Percentiles rank a stretch among this genome's conserved stretches.
phyloP scores from a whole-genome alignment of 2,797 vertebrate species.

The Ataeniobius toweri region DNA sequence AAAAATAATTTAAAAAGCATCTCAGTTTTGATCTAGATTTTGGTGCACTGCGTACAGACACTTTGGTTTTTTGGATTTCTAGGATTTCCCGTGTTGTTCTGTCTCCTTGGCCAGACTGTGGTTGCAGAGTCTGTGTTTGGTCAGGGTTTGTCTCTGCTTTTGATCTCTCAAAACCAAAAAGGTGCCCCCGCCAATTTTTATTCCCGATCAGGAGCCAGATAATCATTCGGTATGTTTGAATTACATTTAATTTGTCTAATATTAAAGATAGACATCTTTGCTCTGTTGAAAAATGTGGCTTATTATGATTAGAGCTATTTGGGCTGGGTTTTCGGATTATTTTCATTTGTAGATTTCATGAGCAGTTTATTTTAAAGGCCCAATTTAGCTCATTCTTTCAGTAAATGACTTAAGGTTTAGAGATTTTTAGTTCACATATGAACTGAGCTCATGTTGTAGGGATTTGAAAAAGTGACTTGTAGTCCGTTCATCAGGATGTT shows the following conservation, averaged over 20 bases:
- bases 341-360: slow-evolving; percentile 27
- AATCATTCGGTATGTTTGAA: slow-evolving; percentile 42
- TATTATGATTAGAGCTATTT: slow-evolving; percentile 38
- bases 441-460: not conserved
- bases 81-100: slow-evolving; percentile 9
- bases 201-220: slow-evolving; percentile 40
- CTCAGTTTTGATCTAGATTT: not conserved
- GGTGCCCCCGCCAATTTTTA: slow-evolving; percentile 31
- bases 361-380: slow-evolving; percentile 6
- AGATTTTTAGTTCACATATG: not conserved
- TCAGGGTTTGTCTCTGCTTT: slow-evolving; percentile 36
- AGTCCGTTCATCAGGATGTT: slow-evolving; percentile 54
- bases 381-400: slow-evolving; percentile 12
- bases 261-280: slow-evolving; percentile 51
- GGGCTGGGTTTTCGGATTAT: slow-evolving; percentile 35
- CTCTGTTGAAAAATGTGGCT: slow-evolving; percentile 44
- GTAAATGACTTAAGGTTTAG: not conserved
- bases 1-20: not conserved
- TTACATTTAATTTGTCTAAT: slow-evolving; percentile 49
- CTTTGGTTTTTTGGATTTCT: slow-evolving; percentile 11
- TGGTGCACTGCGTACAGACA: not conserved
- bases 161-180: slow-evolving; percentile 36
- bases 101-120: slow-evolving; percentile 30
- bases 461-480: slow-evolving; percentile 36
- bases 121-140: slow-evolving; percentile 34